Evolutionary conservation across 2,888 invertebrate genomes (phyloP).

Genomic region (Meghimatium bilineatum): DNA sequence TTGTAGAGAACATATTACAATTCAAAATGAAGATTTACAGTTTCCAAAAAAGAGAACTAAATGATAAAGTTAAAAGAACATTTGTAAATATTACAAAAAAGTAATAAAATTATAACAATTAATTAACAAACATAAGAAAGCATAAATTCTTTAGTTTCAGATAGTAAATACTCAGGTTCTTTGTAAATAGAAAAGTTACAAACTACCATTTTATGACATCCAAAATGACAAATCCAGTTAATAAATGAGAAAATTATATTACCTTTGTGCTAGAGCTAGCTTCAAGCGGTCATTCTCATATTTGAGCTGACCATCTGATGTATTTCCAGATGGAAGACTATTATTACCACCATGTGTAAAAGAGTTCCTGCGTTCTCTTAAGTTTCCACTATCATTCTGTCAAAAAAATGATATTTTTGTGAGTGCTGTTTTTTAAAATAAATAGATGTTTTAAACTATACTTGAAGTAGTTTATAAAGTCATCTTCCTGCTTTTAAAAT

Average conservation of each 20-base stretch:
- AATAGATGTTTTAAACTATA: too few species aligned
- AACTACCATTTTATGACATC: not conserved
- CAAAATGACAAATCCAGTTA: not conserved
- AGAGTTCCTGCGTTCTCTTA: slow-evolving; percentile 70
- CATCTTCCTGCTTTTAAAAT: too few species aligned
- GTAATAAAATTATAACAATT: not conserved
- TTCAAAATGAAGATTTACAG: too few species aligned
- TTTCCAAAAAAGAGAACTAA: not conserved
- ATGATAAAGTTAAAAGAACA: not conserved
- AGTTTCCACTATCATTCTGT: slow-evolving; percentile 81
- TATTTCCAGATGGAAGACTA: slow-evolving; percentile 46
- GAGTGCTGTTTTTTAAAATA: not conserved
- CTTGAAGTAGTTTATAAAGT: too few species aligned
- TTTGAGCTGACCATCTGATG: slow-evolving; percentile 84
- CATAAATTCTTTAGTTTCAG: not conserved
- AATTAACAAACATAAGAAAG: not conserved
- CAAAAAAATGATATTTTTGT: not conserved
- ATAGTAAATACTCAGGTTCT: not conserved
- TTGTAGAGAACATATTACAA: too few species aligned
- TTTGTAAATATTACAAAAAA: not conserved
- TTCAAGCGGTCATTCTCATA: slow-evolving; percentile 98
- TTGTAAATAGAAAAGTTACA: not conserved
- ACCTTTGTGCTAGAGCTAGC: slow-evolving; percentile 96
- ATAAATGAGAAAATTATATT: slow-evolving; percentile 25
- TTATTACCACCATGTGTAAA: slow-evolving; percentile 67